phyloP scores from a whole-genome alignment of 2,797 vertebrate species.

The Sebastes nivosus region DNA sequence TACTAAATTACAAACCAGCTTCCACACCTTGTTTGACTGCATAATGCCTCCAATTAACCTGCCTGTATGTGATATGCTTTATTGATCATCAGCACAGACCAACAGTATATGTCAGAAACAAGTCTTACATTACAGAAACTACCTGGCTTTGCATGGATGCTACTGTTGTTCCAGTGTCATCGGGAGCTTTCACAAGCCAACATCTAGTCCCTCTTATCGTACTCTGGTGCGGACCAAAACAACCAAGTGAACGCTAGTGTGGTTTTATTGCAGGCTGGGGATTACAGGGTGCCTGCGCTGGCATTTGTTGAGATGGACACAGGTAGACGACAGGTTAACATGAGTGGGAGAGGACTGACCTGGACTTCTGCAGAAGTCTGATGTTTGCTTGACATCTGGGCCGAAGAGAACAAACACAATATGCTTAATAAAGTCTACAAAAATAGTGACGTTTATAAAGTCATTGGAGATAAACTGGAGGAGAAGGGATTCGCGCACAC shows the following conservation, averaged over 20 bases:
- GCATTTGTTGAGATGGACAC: too few relatives aligned
- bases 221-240: too few relatives aligned
- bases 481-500: not conserved
- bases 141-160: not conserved
- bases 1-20: not conserved
- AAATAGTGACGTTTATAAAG: not conserved
- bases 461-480: not conserved
- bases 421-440: not conserved
- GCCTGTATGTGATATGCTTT: not conserved
- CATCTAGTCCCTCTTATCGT: too few relatives aligned
- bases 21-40: not conserved
- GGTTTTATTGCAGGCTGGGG: too few relatives aligned
- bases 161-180: too few relatives aligned
- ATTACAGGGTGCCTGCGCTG: too few relatives aligned
- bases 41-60: slow-evolving; percentile 4
- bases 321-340: too few relatives aligned
- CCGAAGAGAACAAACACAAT: not conserved
- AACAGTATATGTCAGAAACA: not conserved
- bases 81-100: not conserved
- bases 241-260: too few relatives aligned
- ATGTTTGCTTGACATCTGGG: too few relatives aligned
- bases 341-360: too few relatives aligned
- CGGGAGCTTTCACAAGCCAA: too few relatives aligned
- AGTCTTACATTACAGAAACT: not conserved
- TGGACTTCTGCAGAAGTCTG: too few relatives aligned